These are phyloP conservation scores for Manduca sexta DNA, from an alignment of 1,140 invertebrate species.

Conservation along the genomic window DNA sequence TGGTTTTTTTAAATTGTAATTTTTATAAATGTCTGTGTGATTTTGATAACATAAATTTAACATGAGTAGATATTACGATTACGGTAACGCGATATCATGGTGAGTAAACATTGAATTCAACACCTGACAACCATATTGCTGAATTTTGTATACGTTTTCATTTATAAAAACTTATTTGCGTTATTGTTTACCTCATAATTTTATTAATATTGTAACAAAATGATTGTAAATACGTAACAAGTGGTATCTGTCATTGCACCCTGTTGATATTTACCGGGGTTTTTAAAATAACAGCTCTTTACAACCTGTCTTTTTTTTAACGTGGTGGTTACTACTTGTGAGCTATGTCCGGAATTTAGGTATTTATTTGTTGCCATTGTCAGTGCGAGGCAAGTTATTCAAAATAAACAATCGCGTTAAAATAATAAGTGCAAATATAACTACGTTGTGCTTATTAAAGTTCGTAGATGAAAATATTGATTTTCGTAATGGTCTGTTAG, in stretches of 20 bases:
- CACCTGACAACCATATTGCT: conserved; percentile 59
- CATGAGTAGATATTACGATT: conserved; percentile 74
- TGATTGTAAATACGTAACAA: not conserved
- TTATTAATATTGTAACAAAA: not conserved
- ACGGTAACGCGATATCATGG: conserved; percentile 72
- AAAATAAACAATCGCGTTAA: no score
- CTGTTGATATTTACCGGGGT: conserved; percentile 4
- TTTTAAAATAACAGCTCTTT: conserved; percentile 12
- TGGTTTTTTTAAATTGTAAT: conserved; percentile 40
- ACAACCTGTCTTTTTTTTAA: conserved; percentile 8
- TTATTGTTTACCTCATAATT: conserved; percentile 24
- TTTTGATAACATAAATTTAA: conserved; percentile 51
- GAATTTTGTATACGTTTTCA: conserved; percentile 54
- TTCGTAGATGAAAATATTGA: no score
- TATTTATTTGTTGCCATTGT: no score
- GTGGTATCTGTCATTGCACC: not conserved
- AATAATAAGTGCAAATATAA: no score
- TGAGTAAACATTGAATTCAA: conserved; percentile 46
- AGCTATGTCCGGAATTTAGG: no score
- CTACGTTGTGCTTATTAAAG: no score
- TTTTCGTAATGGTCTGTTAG: no score
- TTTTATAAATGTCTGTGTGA: conserved; percentile 40
- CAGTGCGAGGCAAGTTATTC: no score
- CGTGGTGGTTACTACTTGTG: conserved; percentile 6
- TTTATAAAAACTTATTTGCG: conserved; percentile 20